phyloP scores from a whole-genome alignment of 2,113 vertebrate species.

The Dolichotis patagonum region DNA sequence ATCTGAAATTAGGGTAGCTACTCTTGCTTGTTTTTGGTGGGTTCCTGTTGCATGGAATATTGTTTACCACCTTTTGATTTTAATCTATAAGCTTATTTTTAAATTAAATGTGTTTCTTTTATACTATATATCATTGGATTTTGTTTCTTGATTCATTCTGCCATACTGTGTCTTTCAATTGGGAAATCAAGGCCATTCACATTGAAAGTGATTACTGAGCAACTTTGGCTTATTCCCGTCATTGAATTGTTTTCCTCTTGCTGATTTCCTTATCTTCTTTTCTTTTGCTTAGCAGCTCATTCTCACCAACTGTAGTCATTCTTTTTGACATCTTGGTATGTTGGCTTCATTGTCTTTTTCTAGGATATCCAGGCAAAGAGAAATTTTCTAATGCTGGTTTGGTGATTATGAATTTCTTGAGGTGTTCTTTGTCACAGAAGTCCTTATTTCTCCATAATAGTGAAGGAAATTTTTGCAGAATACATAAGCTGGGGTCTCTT shows the following conservation, averaged over 20 bases:
- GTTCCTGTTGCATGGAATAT: too few species aligned
- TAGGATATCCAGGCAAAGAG: neutral
- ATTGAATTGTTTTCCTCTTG: neutral
- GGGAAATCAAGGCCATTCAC: neutral
- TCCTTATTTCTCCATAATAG: neutral
- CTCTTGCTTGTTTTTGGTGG: too few species aligned
- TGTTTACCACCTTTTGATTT: too few species aligned
- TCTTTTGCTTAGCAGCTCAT: neutral
- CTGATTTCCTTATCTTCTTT: neutral
- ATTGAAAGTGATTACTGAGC: neutral
- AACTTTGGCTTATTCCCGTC: neutral
- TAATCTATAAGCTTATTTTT: neutral
- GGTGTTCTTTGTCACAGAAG: too few species aligned
- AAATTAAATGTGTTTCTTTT: neutral
- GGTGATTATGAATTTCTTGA: too few species aligned
- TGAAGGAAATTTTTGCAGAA: neutral
- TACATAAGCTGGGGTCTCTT: neutral
- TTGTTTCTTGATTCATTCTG: neutral
- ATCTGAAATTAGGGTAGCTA: neutral
- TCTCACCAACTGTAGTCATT: neutral
- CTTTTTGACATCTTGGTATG: neutral
- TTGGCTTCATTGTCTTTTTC: neutral
- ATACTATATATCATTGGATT: neutral
- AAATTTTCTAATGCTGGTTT: too few species aligned
- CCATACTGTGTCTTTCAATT: neutral